Evolutionary conservation across 2,797 vertebrate genomes (phyloP), one percentile per base, ranked within the genome.

Genomic region (Eulemur rubriventer): DNA sequence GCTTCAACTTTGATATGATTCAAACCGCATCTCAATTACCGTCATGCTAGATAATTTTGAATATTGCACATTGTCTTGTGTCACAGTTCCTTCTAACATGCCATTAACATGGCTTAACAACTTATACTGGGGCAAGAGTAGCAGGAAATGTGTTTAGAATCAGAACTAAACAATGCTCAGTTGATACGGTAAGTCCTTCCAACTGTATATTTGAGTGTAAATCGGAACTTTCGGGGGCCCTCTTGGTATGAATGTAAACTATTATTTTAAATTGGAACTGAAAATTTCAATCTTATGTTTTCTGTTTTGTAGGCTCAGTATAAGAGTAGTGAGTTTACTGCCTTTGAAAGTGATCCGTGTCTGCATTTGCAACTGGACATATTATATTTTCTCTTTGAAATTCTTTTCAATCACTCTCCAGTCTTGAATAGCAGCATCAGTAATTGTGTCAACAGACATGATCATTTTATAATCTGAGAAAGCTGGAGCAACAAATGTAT

Each of bases 401-500:
- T 48, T 89, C 75, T 93, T 67, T 91, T 93, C 86, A 59, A 57
- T 96, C 78, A 61, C 41, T 78, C 73, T 84, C 43, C 5, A 57
- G 61, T 50, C 41, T 59, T 87, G 61, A 89, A 94, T 30, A 91
- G 75, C 41, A 91, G 80, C 33, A 93, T 69, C 38, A 6, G 6
- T 95, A 96, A 95, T 87, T 96, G 83, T 81, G 86, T 97, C 91
- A 96, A 93, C 52, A 90, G 55, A 85, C 82, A 89, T n/a, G 87
- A 95, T 67, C 59, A 88, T 87, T 94, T 94, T 91, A 87, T 81
- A 46, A 92, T 79, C 65, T 57, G 16, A 59, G 55, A 84, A 84
- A 92, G 48, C 33, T 46, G 46, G 24, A 96, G 69, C 26, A 6
- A 81, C 41, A 87, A 94, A 93, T 52, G 14, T 22, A 65, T 79